Evolutionary conservation across 2,888 invertebrate species (phyloP).

Genomic region (Pherbina coryleti): DNA sequence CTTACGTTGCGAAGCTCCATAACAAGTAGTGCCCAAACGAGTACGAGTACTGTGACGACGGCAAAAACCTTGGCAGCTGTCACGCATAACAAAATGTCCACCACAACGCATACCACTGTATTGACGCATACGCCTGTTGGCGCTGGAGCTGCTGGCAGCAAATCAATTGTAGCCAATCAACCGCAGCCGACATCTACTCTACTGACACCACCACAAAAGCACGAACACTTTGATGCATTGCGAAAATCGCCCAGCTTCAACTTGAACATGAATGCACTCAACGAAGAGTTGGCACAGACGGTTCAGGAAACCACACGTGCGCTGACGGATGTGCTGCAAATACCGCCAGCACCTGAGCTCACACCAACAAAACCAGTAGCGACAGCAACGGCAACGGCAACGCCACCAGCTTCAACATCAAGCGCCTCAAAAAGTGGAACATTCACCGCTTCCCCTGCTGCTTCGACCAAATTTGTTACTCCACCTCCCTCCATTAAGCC

Average conservation of each 20-base stretch:
- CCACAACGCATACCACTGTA: not conserved
- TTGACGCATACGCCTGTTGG: not conserved
- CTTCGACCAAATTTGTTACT: conserved; percentile 39
- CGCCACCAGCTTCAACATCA: not conserved
- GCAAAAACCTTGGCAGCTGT: conserved; percentile 14
- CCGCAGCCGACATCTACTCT: conserved; percentile 6
- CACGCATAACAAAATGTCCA: conserved; percentile 36
- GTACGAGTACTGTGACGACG: conserved; percentile 29
- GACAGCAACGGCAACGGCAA: not conserved
- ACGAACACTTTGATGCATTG: conserved; percentile 70
- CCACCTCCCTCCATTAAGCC: conserved; percentile 38
- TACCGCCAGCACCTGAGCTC: conserved; percentile 49
- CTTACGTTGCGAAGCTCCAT: conserved; percentile 39
- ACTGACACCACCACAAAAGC: conserved; percentile 44
- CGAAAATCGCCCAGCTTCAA: conserved; percentile 69
- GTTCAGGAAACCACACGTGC: conserved; percentile 66
- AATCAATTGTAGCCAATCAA: not conserved
- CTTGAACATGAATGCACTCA: conserved; percentile 64
- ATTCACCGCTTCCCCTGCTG: not conserved
- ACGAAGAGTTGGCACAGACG: conserved; percentile 66
- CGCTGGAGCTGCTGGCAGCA: not conserved
- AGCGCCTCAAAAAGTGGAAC: not conserved
- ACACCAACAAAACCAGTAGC: conserved; percentile 13
- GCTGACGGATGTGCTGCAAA: conserved; percentile 59
- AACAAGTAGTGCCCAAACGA: not conserved